These are phyloP conservation scores for Ditylenchus dipsaci DNA, from an alignment of 1,140 invertebrate genomes.

Conservation along the genomic window DNA sequence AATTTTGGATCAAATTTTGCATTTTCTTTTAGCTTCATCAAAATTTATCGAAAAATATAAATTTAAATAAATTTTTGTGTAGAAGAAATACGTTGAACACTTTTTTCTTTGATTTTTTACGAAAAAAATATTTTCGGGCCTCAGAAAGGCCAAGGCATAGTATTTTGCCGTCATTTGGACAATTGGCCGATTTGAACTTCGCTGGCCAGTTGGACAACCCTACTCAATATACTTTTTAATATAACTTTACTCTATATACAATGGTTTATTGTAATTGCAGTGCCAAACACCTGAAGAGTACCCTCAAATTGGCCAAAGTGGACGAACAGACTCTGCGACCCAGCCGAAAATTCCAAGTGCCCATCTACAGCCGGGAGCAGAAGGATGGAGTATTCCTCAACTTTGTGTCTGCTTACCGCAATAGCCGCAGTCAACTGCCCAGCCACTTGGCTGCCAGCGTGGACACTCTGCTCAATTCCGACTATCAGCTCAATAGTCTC, in stretches of 20 bases:
- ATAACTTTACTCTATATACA: neutral
- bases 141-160: too few relatives aligned
- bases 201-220: too few relatives aligned
- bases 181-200: neutral
- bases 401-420: conserved; percentile 27
- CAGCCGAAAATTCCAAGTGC: conserved; percentile 22
- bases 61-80: too few relatives aligned
- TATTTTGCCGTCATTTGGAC: too few relatives aligned
- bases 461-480: conserved; percentile 32
- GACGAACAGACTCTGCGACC: conserved; percentile 31
- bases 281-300: conserved; percentile 32
- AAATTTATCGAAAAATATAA: too few relatives aligned
- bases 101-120: too few relatives aligned
- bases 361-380: conserved; percentile 35
- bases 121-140: too few relatives aligned
- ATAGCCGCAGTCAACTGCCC: conserved; percentile 25
- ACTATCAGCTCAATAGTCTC: conserved; percentile 24
- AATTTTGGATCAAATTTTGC: too few relatives aligned
- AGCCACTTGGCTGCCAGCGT: conserved; percentile 23
- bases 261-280: conserved; percentile 4
- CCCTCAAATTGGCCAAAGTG: conserved; percentile 35
- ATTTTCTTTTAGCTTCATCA: too few relatives aligned
- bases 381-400: conserved; percentile 34
- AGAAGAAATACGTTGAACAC: too few relatives aligned
- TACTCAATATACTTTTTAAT: too few relatives aligned